Conservation (phyloP, 2,113 vertebrate genomes). For the Rhadina sibilatrix region DNA sequence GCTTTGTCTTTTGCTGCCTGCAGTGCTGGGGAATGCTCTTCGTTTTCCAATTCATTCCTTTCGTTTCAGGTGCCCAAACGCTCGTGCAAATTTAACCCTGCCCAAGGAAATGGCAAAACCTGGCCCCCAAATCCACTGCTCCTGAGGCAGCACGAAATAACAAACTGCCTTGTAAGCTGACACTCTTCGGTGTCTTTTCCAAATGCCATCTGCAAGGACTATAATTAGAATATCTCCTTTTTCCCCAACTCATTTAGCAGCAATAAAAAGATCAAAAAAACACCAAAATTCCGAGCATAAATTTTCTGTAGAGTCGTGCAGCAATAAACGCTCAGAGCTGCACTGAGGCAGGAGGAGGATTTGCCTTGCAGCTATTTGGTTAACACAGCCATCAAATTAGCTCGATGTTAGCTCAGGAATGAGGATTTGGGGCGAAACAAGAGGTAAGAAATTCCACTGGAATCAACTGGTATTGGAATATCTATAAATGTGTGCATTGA, state of each 20-base stretch:
- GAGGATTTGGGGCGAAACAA: background rate
- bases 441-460: background rate
- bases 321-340: background rate
- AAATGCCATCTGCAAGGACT: constrained; percentile 60
- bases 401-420: background rate
- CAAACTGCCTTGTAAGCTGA: constrained; percentile 14
- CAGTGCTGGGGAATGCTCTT: background rate
- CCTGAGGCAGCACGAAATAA: background rate
- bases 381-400: background rate
- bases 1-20: background rate
- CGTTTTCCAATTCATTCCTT: background rate
- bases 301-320: background rate
- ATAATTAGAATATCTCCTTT: constrained; percentile 59
- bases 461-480: background rate
- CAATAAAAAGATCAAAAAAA: constrained; percentile 43
- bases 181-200: constrained; percentile 21
- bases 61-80: background rate
- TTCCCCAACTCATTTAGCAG: constrained; percentile 50
- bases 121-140: background rate
- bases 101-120: background rate
- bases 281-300: background rate
- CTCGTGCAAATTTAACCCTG: background rate
- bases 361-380: background rate
- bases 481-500: background rate
- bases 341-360: background rate